Evolutionary conservation across 2,113 vertebrate genomes (phyloP).

Genomic region (Cariama cristata): DNA sequence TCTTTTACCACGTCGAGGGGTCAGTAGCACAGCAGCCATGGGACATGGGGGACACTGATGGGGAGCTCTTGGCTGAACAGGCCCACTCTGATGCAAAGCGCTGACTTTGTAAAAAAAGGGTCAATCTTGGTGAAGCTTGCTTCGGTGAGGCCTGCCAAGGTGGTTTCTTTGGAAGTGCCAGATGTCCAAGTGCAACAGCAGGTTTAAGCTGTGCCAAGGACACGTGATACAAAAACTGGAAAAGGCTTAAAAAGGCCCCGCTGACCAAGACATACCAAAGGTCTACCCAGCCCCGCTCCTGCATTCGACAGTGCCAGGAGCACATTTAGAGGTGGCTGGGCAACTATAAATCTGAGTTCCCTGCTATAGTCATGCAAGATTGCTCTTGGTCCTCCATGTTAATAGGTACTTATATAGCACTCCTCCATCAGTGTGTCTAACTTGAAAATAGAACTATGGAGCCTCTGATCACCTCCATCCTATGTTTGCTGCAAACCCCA

Average conservation of each 20-base stretch:
- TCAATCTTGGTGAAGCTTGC: not conserved
- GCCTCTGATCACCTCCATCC: not conserved
- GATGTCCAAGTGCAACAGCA: not conserved
- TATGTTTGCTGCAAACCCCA: not conserved
- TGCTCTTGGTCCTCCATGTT: not conserved
- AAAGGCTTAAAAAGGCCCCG: not conserved
- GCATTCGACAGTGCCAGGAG: not conserved
- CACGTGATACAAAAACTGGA: rapidly evolving
- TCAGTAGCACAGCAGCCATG: too few relatives aligned
- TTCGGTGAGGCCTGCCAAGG: not conserved
- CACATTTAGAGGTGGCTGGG: not conserved
- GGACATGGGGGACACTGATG: not conserved
- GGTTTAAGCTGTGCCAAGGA: not conserved
- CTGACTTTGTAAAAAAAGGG: not conserved
- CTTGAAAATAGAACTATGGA: not conserved
- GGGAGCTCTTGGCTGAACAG: not conserved
- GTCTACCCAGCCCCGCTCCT: not conserved
- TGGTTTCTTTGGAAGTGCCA: not conserved
- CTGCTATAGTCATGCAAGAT: not conserved
- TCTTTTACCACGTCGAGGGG: not conserved
- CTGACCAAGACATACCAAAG: not conserved
- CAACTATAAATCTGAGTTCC: not conserved
- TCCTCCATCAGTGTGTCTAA: not conserved
- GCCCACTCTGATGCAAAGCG: not conserved
- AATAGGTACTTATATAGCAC: not conserved